Evolutionary conservation across 2,797 vertebrate genomes (phyloP).

Genomic region (Trichosurus vulpecula): DNA sequence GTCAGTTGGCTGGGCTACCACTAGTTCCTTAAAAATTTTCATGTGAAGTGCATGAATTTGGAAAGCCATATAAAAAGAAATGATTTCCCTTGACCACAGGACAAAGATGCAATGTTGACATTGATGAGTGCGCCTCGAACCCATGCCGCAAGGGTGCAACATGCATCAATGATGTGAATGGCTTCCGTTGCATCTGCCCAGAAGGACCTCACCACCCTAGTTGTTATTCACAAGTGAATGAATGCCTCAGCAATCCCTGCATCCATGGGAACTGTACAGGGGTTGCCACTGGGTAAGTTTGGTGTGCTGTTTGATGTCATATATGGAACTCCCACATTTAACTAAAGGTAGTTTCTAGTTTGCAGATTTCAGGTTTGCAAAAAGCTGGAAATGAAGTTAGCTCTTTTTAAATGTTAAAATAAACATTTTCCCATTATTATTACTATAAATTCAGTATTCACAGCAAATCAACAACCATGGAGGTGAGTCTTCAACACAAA

Average conservation of each 20-base stretch:
- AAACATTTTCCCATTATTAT: background rate
- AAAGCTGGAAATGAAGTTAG: slow-evolving; percentile 18
- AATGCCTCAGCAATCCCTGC: slow-evolving; percentile 91
- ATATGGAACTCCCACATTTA: background rate
- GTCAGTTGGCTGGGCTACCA: background rate
- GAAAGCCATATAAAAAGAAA: background rate
- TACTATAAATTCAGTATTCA: background rate
- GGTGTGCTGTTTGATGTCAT: fast-evolving
- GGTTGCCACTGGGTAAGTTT: slow-evolving; percentile 87
- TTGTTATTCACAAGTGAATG: slow-evolving; percentile 91
- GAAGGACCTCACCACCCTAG: slow-evolving; percentile 90
- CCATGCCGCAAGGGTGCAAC: slow-evolving; percentile 94
- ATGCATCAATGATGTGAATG: slow-evolving; percentile 89
- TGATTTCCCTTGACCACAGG: slow-evolving; percentile 80
- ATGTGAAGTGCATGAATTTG: background rate
- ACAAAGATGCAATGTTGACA: slow-evolving; percentile 88
- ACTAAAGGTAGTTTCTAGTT: background rate
- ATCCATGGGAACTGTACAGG: slow-evolving; percentile 91
- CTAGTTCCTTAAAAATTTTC: background rate
- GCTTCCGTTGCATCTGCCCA: slow-evolving; percentile 91
- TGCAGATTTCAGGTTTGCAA: background rate
- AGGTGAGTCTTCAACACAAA: background rate
- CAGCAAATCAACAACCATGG: background rate
- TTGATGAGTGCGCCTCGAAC: slow-evolving; percentile 92
- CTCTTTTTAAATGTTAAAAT: background rate